Percentiles rank a stretch among this genome's conserved stretches.
phyloP scores from a whole-genome alignment of 37 sponge, comb jelly and placozoan species.

The Ianthella basta region DNA sequence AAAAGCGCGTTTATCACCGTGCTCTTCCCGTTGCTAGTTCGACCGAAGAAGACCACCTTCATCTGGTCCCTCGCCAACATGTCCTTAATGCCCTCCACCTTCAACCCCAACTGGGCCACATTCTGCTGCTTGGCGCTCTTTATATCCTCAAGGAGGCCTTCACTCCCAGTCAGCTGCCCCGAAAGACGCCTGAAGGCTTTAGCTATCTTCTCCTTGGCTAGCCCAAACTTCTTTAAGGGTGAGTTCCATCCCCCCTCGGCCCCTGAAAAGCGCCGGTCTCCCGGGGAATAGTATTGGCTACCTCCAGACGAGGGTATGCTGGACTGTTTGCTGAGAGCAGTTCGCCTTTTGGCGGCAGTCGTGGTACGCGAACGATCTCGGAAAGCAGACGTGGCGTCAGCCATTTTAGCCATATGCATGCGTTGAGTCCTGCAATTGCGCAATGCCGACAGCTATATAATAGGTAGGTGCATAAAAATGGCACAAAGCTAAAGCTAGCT shows the following conservation, averaged over 20 bases:
- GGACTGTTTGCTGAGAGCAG: background rate
- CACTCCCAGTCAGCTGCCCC: constrained; percentile 44
- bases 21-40: too few species aligned
- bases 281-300: constrained; percentile 24
- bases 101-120: constrained; percentile 41
- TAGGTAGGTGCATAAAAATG: too few species aligned
- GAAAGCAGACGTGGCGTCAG: background rate
- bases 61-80: too few species aligned
- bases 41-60: too few species aligned
- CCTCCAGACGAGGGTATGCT: background rate
- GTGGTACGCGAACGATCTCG: background rate
- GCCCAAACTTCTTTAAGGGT: constrained; percentile 75
- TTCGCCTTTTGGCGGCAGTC: constrained; percentile 4
- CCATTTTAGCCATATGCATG: constrained; percentile 15
- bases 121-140: constrained; percentile 10
- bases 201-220: constrained; percentile 64
- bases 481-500: too few species aligned
- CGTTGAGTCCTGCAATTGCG: too few species aligned
- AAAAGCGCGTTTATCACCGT: too few species aligned
- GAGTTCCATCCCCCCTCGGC: background rate
- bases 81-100: background rate
- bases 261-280: constrained; percentile 21
- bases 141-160: constrained; percentile 36
- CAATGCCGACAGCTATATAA: too few species aligned
- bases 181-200: constrained; percentile 46